These are phyloP conservation scores for Murina feae DNA, from an alignment of 2,113 vertebrate genomes.

Conservation along the genomic window DNA sequence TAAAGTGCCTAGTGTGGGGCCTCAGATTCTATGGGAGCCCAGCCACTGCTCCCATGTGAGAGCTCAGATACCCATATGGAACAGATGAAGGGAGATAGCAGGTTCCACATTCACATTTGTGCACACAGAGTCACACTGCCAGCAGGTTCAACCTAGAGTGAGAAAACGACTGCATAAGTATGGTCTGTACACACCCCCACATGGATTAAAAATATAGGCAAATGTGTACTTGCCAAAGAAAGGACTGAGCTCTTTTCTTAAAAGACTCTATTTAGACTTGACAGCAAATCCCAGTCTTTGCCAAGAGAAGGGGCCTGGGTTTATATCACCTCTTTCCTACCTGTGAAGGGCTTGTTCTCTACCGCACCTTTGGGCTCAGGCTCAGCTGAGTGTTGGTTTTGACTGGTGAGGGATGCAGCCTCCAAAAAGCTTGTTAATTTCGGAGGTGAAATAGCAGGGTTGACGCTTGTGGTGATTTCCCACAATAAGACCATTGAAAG, in stretches of 20 bases:
- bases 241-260: constrained; percentile 49
- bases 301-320: constrained; percentile 37
- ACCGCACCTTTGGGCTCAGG: neutral
- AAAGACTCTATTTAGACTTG: constrained; percentile 27
- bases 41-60: neutral
- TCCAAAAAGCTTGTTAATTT: constrained; percentile 72
- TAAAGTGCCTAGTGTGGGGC: neutral
- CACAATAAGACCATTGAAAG: constrained; percentile 60
- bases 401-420: constrained; percentile 66
- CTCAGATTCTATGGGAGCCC: neutral
- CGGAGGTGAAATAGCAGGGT: constrained; percentile 63
- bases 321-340: constrained; percentile 13
- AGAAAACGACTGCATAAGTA: neutral
- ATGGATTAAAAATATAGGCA: constrained; percentile 50
- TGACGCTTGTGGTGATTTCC: constrained; percentile 64
- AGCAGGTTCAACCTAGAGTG: neutral
- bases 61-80: neutral
- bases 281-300: constrained; percentile 43
- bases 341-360: constrained; percentile 34
- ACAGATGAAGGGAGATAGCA: neutral
- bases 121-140: neutral
- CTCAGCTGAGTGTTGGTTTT: constrained; percentile 38
- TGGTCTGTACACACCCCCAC: neutral
- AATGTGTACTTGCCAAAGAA: constrained; percentile 27
- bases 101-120: neutral